Evolutionary conservation across 2,113 vertebrate genomes (phyloP).

Genomic region (Corvus cornix): DNA sequence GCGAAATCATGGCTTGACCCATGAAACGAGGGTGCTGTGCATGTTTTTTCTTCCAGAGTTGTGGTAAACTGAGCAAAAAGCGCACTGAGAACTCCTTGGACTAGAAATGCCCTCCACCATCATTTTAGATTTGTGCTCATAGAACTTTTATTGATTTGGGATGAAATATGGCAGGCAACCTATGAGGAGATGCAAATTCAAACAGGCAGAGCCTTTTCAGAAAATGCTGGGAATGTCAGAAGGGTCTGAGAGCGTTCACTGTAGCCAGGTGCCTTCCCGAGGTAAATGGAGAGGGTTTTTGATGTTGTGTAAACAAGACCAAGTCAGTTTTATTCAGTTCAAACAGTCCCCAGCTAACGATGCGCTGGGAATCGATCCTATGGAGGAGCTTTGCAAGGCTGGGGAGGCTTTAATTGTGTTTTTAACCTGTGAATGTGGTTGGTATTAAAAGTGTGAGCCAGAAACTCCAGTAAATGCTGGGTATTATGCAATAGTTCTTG

Average conservation of each 20-base stretch:
- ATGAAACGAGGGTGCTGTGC: neutral
- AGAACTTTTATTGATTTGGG: constrained; percentile 33
- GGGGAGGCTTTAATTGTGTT: neutral
- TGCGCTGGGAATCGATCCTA: neutral
- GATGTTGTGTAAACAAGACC: neutral
- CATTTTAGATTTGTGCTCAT: neutral
- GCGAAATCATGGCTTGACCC: neutral
- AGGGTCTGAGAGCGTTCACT: neutral
- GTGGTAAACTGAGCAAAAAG: neutral
- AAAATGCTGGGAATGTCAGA: neutral
- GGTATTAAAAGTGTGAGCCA: neutral
- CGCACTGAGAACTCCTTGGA: neutral
- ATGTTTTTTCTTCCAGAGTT: neutral
- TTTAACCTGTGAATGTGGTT: constrained; percentile 13
- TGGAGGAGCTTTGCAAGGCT: neutral
- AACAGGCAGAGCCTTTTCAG: neutral
- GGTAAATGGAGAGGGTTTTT: neutral
- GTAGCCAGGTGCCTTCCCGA: neutral
- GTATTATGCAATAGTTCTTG: constrained; percentile 39
- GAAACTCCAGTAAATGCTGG: neutral
- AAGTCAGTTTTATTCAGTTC: neutral
- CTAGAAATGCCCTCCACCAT: neutral
- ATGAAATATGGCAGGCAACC: constrained; percentile 11
- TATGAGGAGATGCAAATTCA: neutral
- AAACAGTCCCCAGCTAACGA: neutral